Percentiles rank a stretch among this genome's conserved stretches.
Evolutionary conservation across 2,797 vertebrate genomes (phyloP).

Genomic region (Sebastes iracundus): DNA sequence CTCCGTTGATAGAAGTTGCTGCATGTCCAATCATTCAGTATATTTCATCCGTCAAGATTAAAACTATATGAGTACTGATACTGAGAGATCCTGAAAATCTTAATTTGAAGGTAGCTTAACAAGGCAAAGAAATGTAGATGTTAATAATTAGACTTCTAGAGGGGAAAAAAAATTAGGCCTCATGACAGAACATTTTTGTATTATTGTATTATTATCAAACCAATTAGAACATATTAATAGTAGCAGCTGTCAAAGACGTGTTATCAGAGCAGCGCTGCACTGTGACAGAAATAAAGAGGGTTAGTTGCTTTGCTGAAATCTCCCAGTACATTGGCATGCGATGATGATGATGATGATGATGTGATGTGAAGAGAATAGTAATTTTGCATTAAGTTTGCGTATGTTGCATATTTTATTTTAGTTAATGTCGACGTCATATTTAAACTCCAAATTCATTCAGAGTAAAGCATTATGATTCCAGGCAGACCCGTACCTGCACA

Average conservation of each 20-base stretch:
- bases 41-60: background rate
- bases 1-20: background rate
- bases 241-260: no score
- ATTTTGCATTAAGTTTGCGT: background rate
- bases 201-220: no score
- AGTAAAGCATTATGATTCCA: background rate
- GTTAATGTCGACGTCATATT: background rate
- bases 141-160: background rate
- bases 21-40: background rate
- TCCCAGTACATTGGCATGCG: background rate
- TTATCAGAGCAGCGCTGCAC: no score
- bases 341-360: background rate
- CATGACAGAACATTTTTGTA: no score
- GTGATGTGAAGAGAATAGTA: background rate
- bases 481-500: background rate
- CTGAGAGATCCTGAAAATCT: background rate
- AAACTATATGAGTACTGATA: background rate
- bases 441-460: background rate
- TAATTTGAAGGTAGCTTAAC: no score
- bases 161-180: background rate
- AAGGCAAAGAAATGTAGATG: background rate
- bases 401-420: background rate
- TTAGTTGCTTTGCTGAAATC: no score
- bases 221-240: no score
- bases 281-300: no score